These are phyloP conservation scores for Platyrinchus mystaceus DNA, from an alignment of 2,797 vertebrate species.

Conservation along the genomic window DNA sequence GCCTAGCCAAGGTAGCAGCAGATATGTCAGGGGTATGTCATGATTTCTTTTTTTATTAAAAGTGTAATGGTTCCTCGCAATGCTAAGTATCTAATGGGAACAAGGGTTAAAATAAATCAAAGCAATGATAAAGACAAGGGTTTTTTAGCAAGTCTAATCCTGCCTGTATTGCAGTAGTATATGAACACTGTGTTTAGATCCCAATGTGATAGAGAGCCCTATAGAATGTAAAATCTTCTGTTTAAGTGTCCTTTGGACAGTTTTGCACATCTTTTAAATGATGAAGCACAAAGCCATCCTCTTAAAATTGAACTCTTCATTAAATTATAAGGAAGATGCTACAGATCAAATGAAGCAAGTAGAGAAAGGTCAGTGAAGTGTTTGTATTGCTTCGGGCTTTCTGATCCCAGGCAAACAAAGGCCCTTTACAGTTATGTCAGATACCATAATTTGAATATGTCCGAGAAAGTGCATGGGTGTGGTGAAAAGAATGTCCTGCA, in stretches of 20 bases:
- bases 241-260: neutral
- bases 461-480: neutral
- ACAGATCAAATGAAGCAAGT: neutral
- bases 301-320: slow-evolving; percentile 9
- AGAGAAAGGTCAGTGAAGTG: neutral
- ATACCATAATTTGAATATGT: neutral
- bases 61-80: neutral
- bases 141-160: neutral
- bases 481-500: neutral
- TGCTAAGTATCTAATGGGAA: neutral
- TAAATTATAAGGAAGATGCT: neutral
- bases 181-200: neutral
- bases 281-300: neutral
- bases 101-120: neutral
- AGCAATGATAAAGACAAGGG: neutral
- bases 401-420: neutral
- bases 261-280: slow-evolving; percentile 20
- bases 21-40: neutral
- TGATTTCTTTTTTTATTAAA: neutral
- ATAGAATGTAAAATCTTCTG: neutral
- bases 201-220: neutral
- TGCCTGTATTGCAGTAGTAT: neutral
- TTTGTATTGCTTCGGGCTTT: neutral
- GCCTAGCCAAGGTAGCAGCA: neutral
- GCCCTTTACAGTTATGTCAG: neutral